Evolutionary conservation across 1,140 invertebrate species (phyloP), one percentile per base, ranked within the genome.

Genomic region (Eurosta solidaginis): DNA sequence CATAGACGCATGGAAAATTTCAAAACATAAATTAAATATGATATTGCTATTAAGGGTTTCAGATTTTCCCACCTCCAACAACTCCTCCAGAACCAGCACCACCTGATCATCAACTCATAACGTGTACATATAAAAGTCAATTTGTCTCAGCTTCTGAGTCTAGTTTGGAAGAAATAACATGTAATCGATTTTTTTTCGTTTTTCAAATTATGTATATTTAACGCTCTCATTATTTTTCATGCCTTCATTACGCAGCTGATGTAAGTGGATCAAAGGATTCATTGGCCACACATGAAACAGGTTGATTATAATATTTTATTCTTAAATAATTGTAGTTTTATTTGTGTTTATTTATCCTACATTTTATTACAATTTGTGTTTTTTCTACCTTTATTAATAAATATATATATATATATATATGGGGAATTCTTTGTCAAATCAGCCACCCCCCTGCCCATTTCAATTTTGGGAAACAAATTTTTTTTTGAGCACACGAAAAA

Each of bases 31-130:
- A 33, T 68, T 74, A 78, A 74, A 33, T 74, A 78, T 78, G 45
- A 44, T 33, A 78, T 78, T 78, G 74, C 54, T 81, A 83, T 85
- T 82, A 86, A 93, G 94, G 93, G 84, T 94, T 95, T 87, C 93
- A 93, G 87, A 93, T 94, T 77, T 95, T 94, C 86, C 94, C 94
- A 80, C 93, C 92, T 79, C 93, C 93, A 59, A 94, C 92, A 81
- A 94, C 93, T 77, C 93, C 94, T 44, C 94, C 94, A 68, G 94
- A 95, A 88, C 94, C 94, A 79, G 93, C 93, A 75, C 94, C 94
- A 78, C 93, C 93, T 78, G 94, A 95, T 87, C 92, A 93, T 84
- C 90, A 91, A 81, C 89, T 91, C 88, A 86, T 87, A 82, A 85
- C 86, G 81, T 87, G 85, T 80, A 85, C 87, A 83, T 88, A 88